Base-by-base conservation (phyloP, 2,113 vertebrate species). In the Atlantisia rogersi region DNA sequence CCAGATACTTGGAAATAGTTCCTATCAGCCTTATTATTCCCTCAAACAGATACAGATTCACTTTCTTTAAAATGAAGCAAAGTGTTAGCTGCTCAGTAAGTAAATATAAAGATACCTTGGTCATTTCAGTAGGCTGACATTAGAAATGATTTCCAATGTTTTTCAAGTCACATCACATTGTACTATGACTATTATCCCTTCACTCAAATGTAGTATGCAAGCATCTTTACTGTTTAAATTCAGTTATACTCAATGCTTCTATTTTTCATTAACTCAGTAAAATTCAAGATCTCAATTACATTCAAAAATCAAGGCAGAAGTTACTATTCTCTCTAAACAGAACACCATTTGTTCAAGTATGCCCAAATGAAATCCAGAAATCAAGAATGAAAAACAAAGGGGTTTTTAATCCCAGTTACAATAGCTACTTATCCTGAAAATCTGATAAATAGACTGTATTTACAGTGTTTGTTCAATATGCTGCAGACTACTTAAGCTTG, bases 371-470 rank as follows among this genome's bases (percentile, higher is more conserved):
- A 91, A 85, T 50, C 37, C 62, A 32, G 15, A 85, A 86, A 31
- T 71, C 58, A 81, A 81, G 82, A 88, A 74, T 20, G 42, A 67
- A 79, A 95, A 91, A 21, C 73, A 94, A 96, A 90, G n/a, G 37
- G 5, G 25, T 40, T 37, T 83, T 71, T 58, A 88, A 94, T 71
- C 83, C 60, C 67, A 84, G 82, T 92, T 71, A 50, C 80, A 93
- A 75, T 7, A 93, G 92, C 76, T 78, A 94, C 80, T 93, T 92
- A 94, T 53, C 56, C 53, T 29, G 82, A 93, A 93, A 86, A 97
- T 90, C 71, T 93, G 82, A 81, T 78, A 90, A 92, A 96, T 28
- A 40, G 53, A 42, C 88, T 77, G 18, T 90, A 90, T 94, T 96
- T 83, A 90, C 35, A 90, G 40, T 29, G 55, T 42, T 67, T 70